A percentile compares a stretch with the other conserved stretches of the same genome.
Evolutionary conservation across 2,113 vertebrate species (phyloP).

Genomic region (Cyprinodon brontotheroides): DNA sequence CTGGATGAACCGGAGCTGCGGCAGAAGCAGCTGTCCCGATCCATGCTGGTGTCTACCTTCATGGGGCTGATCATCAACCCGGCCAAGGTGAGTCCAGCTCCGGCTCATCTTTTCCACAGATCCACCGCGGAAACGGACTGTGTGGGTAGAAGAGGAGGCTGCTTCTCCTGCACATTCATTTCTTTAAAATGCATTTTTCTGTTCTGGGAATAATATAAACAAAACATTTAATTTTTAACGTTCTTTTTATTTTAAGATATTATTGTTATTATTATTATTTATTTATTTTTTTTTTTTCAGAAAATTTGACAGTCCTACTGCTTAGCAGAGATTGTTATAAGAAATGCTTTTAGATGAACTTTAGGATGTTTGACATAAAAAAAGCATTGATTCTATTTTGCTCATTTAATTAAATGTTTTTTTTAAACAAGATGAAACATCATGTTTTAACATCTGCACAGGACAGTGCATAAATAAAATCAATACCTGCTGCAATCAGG

Average conservation of each 20-base stretch:
- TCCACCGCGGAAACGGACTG: not conserved
- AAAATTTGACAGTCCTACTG: no score
- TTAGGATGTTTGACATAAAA: no score
- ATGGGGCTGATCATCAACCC: slow-evolving; percentile 94
- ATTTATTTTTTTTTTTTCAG: no score
- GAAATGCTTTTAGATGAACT: no score
- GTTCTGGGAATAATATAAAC: not conserved
- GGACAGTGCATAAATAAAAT: not conserved
- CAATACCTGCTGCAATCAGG: not conserved
- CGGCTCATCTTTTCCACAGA: not conserved
- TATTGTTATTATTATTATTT: no score
- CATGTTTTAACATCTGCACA: not conserved
- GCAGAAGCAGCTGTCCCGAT: slow-evolving; percentile 82
- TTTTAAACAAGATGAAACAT: not conserved
- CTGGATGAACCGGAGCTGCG: slow-evolving; percentile 83
- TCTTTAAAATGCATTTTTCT: not conserved
- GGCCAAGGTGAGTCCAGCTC: slow-evolving; percentile 85
- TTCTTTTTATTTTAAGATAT: no score
- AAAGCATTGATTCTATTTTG: not conserved
- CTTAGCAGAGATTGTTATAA: no score
- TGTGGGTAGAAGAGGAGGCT: not conserved
- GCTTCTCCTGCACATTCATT: not conserved
- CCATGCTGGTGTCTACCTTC: slow-evolving; percentile 90
- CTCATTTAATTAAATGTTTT: no score
- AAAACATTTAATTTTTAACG: no score